Evolutionary conservation across 1,140 invertebrate genomes (phyloP).

Genomic region (Physella acuta): DNA sequence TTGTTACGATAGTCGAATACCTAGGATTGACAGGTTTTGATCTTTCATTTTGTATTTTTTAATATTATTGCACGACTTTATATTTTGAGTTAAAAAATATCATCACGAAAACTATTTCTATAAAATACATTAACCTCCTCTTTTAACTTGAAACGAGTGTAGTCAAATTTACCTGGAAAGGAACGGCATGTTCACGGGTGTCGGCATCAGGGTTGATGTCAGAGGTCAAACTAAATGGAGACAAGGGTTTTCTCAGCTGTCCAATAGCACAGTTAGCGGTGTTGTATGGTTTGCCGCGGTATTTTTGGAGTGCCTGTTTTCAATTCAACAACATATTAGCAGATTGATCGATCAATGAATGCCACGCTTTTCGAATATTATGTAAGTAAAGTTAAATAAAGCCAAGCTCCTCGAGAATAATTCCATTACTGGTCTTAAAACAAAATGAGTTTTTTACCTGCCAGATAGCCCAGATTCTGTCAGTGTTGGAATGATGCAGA

Average conservation of each 20-base stretch:
- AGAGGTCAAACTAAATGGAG: constrained; percentile 20
- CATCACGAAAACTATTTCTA: constrained; percentile 18
- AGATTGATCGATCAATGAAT: no score
- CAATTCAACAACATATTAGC: no score
- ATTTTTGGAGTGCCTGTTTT: constrained; percentile 29
- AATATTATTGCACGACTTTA: background rate
- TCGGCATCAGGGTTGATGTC: constrained; percentile 23
- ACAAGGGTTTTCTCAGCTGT: constrained; percentile 22
- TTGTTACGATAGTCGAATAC: constrained; percentile 28
- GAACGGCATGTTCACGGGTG: constrained; percentile 30
- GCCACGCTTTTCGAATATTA: no score
- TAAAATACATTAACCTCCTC: constrained; percentile 28
- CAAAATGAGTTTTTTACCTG: constrained; percentile 6
- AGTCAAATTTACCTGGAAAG: constrained; percentile 29
- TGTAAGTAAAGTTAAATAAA: no score
- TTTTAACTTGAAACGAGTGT: constrained; percentile 22
- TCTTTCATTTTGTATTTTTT: constrained; percentile 21
- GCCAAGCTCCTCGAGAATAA: no score
- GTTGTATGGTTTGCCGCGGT: constrained; percentile 31
- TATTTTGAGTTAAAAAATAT: no score
- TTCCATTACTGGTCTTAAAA: no score
- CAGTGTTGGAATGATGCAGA: constrained; percentile 34
- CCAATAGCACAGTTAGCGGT: constrained; percentile 33
- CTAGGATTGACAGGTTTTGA: background rate
- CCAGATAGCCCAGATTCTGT: constrained; percentile 36